A percentile compares a stretch with the other conserved stretches of the same genome.
These are phyloP conservation scores for Etheostoma spectabile DNA, from an alignment of 2,113 vertebrate genomes.

Conservation along the genomic window DNA sequence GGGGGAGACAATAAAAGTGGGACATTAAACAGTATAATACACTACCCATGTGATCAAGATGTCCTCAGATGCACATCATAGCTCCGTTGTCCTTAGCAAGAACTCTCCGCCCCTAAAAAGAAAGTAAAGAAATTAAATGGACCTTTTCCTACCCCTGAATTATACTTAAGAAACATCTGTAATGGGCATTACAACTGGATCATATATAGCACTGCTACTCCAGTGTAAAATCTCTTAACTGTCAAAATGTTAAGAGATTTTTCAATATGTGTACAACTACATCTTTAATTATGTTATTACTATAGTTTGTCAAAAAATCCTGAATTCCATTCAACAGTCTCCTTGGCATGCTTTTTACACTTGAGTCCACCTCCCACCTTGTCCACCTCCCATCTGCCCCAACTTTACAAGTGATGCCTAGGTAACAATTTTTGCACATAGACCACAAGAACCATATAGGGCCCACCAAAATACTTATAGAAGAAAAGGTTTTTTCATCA, in stretches of 20 bases:
- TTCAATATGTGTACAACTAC: neutral
- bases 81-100: slow-evolving; percentile 42
- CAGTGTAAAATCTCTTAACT: neutral
- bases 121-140: slow-evolving; percentile 5
- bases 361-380: neutral
- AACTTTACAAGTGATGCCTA: neutral
- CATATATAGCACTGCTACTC: neutral
- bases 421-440: neutral
- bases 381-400: too few species aligned
- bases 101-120: slow-evolving; percentile 47
- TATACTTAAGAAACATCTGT: neutral
- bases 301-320: neutral
- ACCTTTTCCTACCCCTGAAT: neutral
- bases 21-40: slow-evolving; percentile 19
- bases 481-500: neutral
- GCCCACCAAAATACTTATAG: neutral
- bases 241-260: neutral
- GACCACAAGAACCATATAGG: neutral
- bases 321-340: neutral
- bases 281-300: neutral
- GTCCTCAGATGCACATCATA: slow-evolving; percentile 71
- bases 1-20: neutral
- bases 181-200: neutral
- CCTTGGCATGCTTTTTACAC: neutral
- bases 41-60: slow-evolving; percentile 83